Evolutionary conservation across 2,888 invertebrate species (phyloP).

Genomic region (Eupithecia subumbrata): DNA sequence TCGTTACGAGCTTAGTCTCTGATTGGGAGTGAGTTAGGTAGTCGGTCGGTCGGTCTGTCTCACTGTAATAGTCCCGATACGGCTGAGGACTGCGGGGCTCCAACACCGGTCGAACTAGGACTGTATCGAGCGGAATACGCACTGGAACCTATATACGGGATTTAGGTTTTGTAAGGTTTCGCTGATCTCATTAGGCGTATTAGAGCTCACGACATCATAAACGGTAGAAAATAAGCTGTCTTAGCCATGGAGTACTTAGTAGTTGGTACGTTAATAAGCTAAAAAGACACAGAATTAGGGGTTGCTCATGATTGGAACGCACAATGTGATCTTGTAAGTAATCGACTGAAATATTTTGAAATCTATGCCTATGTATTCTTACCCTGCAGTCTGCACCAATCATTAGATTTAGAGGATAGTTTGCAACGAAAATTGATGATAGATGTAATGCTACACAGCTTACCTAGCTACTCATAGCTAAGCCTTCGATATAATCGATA

Average conservation of each 20-base stretch:
- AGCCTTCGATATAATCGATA: too few relatives aligned
- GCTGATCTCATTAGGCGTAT: constrained; percentile 68
- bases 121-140: background rate
- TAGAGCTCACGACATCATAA: constrained; percentile 53
- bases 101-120: background rate
- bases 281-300: background rate
- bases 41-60: background rate
- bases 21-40: background rate
- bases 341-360: too few relatives aligned
- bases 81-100: background rate
- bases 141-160: constrained; percentile 65
- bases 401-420: too few relatives aligned
- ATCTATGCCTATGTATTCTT: too few relatives aligned
- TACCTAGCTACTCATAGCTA: too few relatives aligned
- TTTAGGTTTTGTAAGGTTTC: constrained; percentile 69
- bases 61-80: background rate
- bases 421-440: too few relatives aligned
- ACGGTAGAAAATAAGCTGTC: constrained; percentile 3
- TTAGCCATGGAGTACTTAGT: background rate
- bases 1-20: constrained; percentile 66
- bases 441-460: too few relatives aligned
- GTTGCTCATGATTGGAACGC: background rate
- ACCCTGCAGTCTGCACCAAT: too few relatives aligned
- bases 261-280: background rate
- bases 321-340: too few relatives aligned